Conservation (phyloP, 1,140 invertebrate genomes). For the Marisa cornuarietis region DNA sequence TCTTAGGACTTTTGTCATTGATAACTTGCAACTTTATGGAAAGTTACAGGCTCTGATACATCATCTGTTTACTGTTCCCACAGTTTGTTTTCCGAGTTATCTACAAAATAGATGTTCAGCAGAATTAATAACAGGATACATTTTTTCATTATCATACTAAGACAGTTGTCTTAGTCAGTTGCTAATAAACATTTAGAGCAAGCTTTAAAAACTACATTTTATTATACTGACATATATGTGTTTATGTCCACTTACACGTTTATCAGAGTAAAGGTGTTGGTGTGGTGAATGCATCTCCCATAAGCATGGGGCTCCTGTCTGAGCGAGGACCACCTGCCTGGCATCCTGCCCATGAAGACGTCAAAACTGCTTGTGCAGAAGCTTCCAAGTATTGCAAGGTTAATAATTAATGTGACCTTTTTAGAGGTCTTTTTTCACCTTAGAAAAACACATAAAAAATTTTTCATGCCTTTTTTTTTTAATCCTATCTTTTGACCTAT, state of each 20-base stretch:
- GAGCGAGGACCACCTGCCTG: constrained; percentile 79
- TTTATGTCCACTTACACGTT: not conserved
- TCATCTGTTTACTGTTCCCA: too few relatives aligned
- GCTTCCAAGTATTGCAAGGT: constrained; percentile 66
- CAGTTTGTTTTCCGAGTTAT: too few relatives aligned
- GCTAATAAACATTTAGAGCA: too few relatives aligned
- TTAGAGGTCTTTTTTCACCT: not conserved
- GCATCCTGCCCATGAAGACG: constrained; percentile 81
- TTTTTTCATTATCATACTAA: too few relatives aligned
- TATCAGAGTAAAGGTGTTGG: constrained; percentile 76
- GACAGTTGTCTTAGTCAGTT: too few relatives aligned
- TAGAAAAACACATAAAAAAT: not conserved
- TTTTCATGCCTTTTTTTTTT: not conserved
- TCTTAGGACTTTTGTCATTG: too few relatives aligned
- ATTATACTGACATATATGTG: too few relatives aligned
- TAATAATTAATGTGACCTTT: constrained; percentile 9
- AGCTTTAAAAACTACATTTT: too few relatives aligned
- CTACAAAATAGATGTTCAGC: too few relatives aligned
- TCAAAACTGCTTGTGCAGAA: constrained; percentile 70
- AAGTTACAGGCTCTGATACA: too few relatives aligned
- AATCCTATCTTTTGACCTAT: not conserved
- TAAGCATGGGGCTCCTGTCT: constrained; percentile 84
- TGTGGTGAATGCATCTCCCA: constrained; percentile 83
- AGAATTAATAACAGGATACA: too few relatives aligned
- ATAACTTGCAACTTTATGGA: too few relatives aligned